Conservation (phyloP, 2,797 vertebrate species). For the Acestrorhynchus altus region DNA sequence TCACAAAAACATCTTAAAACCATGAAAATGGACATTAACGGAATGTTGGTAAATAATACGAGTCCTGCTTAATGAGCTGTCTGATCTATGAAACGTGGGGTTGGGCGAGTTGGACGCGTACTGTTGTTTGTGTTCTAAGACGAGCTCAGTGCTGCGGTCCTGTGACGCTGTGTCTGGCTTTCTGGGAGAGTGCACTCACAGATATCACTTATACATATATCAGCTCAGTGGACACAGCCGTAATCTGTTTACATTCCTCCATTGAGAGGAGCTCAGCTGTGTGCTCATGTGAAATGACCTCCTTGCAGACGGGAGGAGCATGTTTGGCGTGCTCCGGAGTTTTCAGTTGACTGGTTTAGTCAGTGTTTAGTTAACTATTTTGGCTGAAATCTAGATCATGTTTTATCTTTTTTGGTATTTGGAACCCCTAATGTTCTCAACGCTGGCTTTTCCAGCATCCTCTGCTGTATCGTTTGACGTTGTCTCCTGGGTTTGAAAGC, state of each 20-base stretch:
- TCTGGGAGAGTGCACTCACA: conserved; percentile 33
- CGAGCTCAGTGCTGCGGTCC: conserved; percentile 1
- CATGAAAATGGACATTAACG: too few relatives aligned
- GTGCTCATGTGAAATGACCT: conserved; percentile 31
- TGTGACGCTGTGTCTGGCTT: conserved; percentile 9
- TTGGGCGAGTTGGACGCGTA: too few relatives aligned
- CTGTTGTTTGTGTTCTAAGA: conserved; percentile 10
- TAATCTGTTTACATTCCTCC: conserved; percentile 34
- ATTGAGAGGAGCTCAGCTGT: conserved; percentile 8
- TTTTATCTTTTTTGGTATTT: not conserved
- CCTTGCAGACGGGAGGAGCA: not conserved
- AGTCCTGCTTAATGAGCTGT: not conserved
- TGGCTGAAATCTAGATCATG: too few relatives aligned
- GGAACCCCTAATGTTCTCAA: not conserved
- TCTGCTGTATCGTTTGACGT: not conserved
- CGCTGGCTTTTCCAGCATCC: not conserved
- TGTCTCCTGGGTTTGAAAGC: not conserved
- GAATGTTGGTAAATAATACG: too few relatives aligned
- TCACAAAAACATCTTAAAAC: too few relatives aligned
- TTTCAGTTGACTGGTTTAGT: not conserved
- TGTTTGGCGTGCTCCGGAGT: not conserved
- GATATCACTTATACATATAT: not conserved
- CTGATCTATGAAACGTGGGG: not conserved
- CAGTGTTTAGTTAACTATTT: not conserved
- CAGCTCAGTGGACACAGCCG: conserved; percentile 10